Percentiles rank a stretch among this genome's conserved stretches.
phyloP scores from a whole-genome alignment of 2,113 vertebrate species.

The Gallinago undulata region DNA sequence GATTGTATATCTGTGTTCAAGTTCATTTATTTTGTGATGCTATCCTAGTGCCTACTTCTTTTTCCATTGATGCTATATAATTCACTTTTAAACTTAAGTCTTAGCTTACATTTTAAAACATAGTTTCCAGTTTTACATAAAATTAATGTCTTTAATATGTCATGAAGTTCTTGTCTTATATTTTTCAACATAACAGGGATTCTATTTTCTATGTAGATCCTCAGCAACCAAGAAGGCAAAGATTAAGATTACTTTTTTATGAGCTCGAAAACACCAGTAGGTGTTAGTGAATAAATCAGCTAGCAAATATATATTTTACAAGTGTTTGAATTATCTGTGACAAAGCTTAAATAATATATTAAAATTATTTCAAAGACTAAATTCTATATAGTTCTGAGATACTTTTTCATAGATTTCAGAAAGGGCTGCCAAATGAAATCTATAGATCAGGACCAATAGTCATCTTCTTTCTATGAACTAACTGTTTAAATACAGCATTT shows the following conservation, averaged over 20 bases:
- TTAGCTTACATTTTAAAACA: neutral
- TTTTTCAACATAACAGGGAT: neutral
- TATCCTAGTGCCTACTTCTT: neutral
- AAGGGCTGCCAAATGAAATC: neutral
- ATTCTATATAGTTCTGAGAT: neutral
- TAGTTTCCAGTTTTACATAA: neutral
- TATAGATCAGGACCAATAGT: neutral
- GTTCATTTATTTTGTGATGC: neutral
- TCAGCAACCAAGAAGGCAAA: neutral
- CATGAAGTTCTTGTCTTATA: neutral
- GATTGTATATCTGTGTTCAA: neutral
- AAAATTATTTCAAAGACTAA: neutral
- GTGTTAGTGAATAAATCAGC: neutral
- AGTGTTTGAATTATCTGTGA: neutral
- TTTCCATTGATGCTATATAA: neutral
- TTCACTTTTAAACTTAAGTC: neutral
- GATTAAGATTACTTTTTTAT: neutral
- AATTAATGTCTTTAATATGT: neutral
- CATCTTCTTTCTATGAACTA: neutral
- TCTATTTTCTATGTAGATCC: neutral
- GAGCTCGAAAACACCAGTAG: neutral
- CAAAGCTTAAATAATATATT: neutral
- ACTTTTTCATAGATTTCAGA: neutral
- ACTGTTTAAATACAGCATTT: neutral
- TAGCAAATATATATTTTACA: neutral